Base-by-base conservation (phyloP, 2,797 vertebrate genomes). In the Fistularia tabacaria region DNA sequence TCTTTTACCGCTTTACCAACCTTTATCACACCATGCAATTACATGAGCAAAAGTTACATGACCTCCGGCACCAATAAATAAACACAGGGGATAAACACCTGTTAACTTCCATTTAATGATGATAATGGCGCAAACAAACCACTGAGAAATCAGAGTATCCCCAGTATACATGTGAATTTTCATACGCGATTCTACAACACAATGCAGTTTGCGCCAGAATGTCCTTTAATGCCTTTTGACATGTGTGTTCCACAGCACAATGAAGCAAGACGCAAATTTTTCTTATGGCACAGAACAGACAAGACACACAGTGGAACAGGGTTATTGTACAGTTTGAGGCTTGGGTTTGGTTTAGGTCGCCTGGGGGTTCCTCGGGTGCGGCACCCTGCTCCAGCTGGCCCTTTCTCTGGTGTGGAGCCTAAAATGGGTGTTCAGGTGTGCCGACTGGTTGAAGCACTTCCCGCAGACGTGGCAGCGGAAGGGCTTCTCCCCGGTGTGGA, bases 401-500 rank as follows among this genome's bases (percentile, higher is more conserved):
- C 74, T 50, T 59, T 87, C 84, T 41, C 82, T 73, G 10, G 80
- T 82, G 80, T 89, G 88, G 1, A 87, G 79, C 54, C 86, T 76
- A 62, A 87, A 82, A 76, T 89, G 88, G 7, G 85, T 88, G 77
- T 89, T 89, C 14, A 89, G 86, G 62, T 89, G 85, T 0, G 85
- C 85, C 0, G 88, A 88, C 73, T 89, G 88, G 59, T 88, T 89
- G 75, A 89, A 89, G 54, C 86, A 80, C 14, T 88, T 89, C 14
- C 84, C 86, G 4, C 88, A 89, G 45, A 88, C 79, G 7, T 86
- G 84, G 54, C 88, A 89, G 58, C 63, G 79, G 57, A 87, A 89
- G 9, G 88, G 88, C 10, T 88, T 88, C 61, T 88, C 86, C 0
- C 87, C 87, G 0, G 86, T 88, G 80, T 89, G 87, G 57, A 88